Base-by-base conservation (phyloP, 2,797 vertebrate genomes). In the Danio aesculapii region DNA sequence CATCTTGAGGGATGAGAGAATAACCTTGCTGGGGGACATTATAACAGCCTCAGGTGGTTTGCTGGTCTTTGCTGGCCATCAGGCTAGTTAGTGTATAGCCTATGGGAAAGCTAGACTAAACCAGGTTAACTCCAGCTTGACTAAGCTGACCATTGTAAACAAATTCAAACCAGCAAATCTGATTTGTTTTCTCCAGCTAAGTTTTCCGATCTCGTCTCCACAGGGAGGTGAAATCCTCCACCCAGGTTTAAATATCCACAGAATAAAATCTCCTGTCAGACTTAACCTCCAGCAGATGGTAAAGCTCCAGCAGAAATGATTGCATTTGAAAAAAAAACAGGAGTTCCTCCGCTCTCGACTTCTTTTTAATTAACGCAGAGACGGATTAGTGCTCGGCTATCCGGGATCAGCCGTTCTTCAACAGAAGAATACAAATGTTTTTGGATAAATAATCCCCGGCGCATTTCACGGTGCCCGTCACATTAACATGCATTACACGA, bases 201-300 rank as follows among this genome's bases (percentile, higher is more conserved):
- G 8, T 70, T 43, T 79, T 7, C 2, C 10, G 12, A 39, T 57
- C 77, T 77, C 62, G 58, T 81, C 88, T 80, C 75, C 82, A 84
- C 55, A 9, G 21, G 39, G 61, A 81, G 67, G 14, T 79, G 81
- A 87, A 86, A 74, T 72, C 47, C 70, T 85, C 52, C 81, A 78
- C 68, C 92, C 93, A 92, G 92, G 88, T 91, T 94, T 94, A 92
- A 93, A 94, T 93, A 91, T 93, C 92, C 92, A 90, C 91, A 91
- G 91, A 94, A 93, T 92, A 92, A 92, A 93, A 94, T 95, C 95
- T 94, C 93, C 91, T 94, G 91, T 88, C 86, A 92, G 94, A 94
- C 92, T 95, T 96, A 96, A 97, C 95, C 95, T 96, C 94, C 92
- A 96, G 91, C 96, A 97, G 96, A 97, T 97, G 96, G 96, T 96